Conservation (phyloP, 1,140 invertebrate genomes). For the Euura lappo region DNA sequence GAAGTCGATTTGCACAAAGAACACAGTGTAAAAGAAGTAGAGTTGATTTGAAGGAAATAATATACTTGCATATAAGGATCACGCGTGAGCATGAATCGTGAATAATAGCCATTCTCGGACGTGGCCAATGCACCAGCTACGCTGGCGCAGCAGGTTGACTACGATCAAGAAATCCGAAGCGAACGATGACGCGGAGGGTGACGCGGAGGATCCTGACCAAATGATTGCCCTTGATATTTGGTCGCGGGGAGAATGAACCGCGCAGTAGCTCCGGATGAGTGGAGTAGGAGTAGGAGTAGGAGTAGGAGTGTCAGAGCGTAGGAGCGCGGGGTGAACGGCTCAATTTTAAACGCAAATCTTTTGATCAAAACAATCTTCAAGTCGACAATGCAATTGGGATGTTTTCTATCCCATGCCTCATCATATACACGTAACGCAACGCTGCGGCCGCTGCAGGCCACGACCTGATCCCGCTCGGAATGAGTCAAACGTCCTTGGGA, state of each 20-base stretch:
- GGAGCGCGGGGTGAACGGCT: not conserved
- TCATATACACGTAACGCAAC: not conserved
- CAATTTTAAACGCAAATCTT: conserved; percentile 3
- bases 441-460: not conserved
- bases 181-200: no score
- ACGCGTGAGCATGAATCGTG: no score
- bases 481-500: conserved; percentile 47
- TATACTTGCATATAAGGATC: no score
- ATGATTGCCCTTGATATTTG: no score
- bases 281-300: not conserved
- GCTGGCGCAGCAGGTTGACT: no score
- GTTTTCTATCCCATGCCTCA: conserved; percentile 34
- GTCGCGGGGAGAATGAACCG: not conserved
- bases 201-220: no score
- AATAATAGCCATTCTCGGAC: no score
- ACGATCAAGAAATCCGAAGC: no score
- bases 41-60: no score
- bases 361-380: conserved; percentile 14
- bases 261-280: not conserved
- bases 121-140: no score
- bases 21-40: no score
- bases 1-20: no score
- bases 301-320: not conserved
- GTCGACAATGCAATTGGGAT: conserved; percentile 37
- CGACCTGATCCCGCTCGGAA: conserved; percentile 25